Conservation (phyloP, 2,888 invertebrate species). For the Cyclophora punctaria region DNA sequence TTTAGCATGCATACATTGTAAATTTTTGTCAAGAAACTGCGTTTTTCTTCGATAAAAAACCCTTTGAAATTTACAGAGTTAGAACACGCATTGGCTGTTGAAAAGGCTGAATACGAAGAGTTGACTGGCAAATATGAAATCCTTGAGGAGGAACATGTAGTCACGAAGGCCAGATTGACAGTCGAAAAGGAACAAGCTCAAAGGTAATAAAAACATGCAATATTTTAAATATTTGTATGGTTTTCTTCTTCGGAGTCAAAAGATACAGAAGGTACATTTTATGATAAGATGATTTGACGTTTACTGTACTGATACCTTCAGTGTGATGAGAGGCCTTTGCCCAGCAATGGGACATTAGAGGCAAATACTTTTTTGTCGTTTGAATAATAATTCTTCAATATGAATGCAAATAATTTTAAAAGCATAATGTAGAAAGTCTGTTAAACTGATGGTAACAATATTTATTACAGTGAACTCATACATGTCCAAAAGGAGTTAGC, state of each 20-base stretch:
- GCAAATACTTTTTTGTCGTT: too few relatives aligned
- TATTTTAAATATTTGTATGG: too few relatives aligned
- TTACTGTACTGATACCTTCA: too few relatives aligned
- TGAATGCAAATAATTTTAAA: background rate
- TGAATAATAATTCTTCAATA: too few relatives aligned
- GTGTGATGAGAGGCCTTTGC: too few relatives aligned
- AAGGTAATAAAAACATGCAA: constrained; percentile 57
- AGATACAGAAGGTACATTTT: too few relatives aligned
- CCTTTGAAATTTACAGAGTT: constrained; percentile 67
- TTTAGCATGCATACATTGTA: too few relatives aligned
- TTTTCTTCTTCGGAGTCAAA: too few relatives aligned
- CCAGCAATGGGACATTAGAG: too few relatives aligned
- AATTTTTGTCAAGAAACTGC: too few relatives aligned
- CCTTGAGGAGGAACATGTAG: constrained; percentile 88
- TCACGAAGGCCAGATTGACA: constrained; percentile 86
- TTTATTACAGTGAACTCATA: constrained; percentile 71
- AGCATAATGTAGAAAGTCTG: background rate
- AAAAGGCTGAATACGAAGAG: constrained; percentile 85
- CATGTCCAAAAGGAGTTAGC: constrained; percentile 78
- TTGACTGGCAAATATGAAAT: constrained; percentile 88
- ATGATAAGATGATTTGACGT: too few relatives aligned
- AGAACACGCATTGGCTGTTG: constrained; percentile 79
- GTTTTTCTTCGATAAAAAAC: background rate
- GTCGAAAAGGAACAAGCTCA: constrained; percentile 88
- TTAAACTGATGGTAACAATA: background rate